Base-by-base conservation (phyloP, 35 echinoderm and acorn worm species). In the Ophiothrix spiculata region DNA sequence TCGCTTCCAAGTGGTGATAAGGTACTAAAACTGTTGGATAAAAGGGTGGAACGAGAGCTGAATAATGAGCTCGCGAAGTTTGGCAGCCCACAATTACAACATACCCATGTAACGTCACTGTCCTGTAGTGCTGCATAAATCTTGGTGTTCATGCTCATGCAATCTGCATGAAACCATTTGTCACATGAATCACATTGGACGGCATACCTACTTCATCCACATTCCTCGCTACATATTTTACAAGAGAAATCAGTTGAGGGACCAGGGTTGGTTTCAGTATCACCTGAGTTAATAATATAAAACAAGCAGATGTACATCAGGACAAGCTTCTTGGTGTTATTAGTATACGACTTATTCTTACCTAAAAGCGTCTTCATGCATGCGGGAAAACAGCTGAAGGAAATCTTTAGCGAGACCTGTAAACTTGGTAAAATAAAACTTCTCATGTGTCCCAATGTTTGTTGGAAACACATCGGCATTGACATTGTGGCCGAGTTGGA, bases 211-310 rank as follows among this genome's bases (percentile, higher is more conserved):
- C 8, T 54, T 21, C 45, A 54, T 11, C 21, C 45, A 54, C 45
- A 54, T 54, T 54, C 45, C 21, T 54, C 8, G 8, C 8, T 11
- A 21, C 45, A 54, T 8, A 54, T 54, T 21, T 54, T 54, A 54
- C 45, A 54, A 21, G 45, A 21, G 45, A 54, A 54, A 21, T 54
- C 45, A 54, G 45, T 16, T 16, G 56, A 1, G 12, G 54, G 64
- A 15, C 75, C 75, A 28, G 75, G 64, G 38, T 86, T 86, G 19
- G 34, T 16, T 77, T 77, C 39, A 28, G 41, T 49, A 49, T 49
- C 42, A 81, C 42, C 42, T 6, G 42, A 6, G 6, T 49, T 6
- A 49, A 49, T 49, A 19, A 49, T 49, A 49, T 49, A 49, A 10
- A 49, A 49, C 19, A 49, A 49, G 42, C 42, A 49, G 19, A 49